A percentile compares a stretch with the other conserved stretches of the same genome.
Evolutionary conservation across 1,140 invertebrate genomes (phyloP).

Genomic region (Diorhabda elongata): DNA sequence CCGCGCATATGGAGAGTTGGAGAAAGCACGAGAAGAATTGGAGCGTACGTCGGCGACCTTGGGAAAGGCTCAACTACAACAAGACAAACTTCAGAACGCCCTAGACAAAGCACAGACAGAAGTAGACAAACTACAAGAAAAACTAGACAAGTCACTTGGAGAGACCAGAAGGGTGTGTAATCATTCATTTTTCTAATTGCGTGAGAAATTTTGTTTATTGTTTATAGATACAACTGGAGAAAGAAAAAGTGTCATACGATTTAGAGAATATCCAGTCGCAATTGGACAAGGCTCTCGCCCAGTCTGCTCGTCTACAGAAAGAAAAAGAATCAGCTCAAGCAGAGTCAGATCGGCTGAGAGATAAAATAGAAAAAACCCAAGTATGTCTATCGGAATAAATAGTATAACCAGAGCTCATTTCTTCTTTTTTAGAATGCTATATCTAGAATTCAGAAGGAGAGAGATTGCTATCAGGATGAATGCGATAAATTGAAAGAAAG

Average conservation of each 20-base stretch:
- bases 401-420: too few species aligned
- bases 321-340: slow-evolving; percentile 80
- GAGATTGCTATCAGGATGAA: slow-evolving; percentile 75
- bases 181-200: background rate
- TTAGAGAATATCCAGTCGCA: slow-evolving; percentile 86
- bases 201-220: background rate
- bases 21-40: slow-evolving; percentile 86
- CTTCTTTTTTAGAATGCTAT: slow-evolving; percentile 55
- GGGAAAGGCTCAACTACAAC: slow-evolving; percentile 83
- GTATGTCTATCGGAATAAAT: slow-evolving; percentile 49
- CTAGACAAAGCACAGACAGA: slow-evolving; percentile 87
- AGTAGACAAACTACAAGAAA: slow-evolving; percentile 84
- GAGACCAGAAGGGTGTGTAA: slow-evolving; percentile 73
- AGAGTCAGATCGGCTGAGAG: slow-evolving; percentile 79
- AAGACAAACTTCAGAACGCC: slow-evolving; percentile 83
- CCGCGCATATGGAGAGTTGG: slow-evolving; percentile 75
- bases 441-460: slow-evolving; percentile 80
- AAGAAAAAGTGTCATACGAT: slow-evolving; percentile 84
- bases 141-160: slow-evolving; percentile 71
- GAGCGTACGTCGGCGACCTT: slow-evolving; percentile 83
- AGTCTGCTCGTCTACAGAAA: slow-evolving; percentile 80
- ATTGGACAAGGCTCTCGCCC: slow-evolving; percentile 82
- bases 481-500: slow-evolving; percentile 76
- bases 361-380: slow-evolving; percentile 86
- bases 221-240: slow-evolving; percentile 77